Conservation (phyloP, 2,797 vertebrate genomes). For the Myotis daubentonii region DNA sequence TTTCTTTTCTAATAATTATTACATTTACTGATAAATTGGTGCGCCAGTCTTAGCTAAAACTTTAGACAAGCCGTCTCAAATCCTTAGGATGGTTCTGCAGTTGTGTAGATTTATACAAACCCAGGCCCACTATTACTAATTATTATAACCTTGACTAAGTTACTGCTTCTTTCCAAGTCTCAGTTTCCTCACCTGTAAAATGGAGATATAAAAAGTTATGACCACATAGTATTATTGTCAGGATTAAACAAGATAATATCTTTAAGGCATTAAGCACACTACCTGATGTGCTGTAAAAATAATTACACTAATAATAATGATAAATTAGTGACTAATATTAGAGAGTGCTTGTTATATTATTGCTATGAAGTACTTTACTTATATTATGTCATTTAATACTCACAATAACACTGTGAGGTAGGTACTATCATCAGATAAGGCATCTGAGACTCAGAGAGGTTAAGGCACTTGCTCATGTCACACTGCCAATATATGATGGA, state of each 20-base stretch:
- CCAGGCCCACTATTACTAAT: background rate
- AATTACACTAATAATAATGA: background rate
- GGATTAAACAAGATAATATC: background rate
- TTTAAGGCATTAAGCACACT: background rate
- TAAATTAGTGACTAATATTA: background rate
- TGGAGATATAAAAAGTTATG: background rate
- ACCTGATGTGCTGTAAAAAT: background rate
- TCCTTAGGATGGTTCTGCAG: background rate
- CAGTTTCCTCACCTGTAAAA: conserved; percentile 24
- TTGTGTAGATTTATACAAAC: background rate
- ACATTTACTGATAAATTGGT: background rate
- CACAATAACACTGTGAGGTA: background rate
- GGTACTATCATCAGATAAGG: background rate
- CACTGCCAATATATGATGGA: background rate
- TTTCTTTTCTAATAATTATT: background rate
- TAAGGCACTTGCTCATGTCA: background rate
- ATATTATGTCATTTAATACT: background rate
- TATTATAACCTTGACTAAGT: background rate
- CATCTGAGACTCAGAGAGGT: background rate
- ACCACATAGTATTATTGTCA: background rate
- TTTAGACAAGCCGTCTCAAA: background rate
- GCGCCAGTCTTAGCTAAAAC: background rate
- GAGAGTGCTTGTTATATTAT: background rate
- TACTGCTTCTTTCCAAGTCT: background rate
- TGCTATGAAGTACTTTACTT: background rate